Evolutionary conservation across 2,888 invertebrate species (phyloP).

Genomic region (Thalpophila matura): DNA sequence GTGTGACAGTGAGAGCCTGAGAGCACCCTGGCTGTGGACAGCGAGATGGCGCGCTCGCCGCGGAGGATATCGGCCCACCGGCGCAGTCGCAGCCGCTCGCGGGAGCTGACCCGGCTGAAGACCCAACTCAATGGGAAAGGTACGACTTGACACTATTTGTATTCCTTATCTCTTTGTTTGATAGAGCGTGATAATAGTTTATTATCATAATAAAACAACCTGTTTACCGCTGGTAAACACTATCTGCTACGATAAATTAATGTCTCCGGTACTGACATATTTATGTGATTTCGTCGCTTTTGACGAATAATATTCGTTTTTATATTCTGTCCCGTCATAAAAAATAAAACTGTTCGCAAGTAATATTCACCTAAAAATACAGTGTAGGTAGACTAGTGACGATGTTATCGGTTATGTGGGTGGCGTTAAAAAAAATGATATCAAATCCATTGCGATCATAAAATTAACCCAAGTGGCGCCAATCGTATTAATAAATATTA

Average conservation of each 20-base stretch:
- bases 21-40: slow-evolving; percentile 43
- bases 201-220: slow-evolving; percentile 52
- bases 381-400: background rate
- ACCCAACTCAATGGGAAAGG: slow-evolving; percentile 86
- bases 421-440: background rate
- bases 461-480: background rate
- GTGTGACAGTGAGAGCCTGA: slow-evolving; percentile 37
- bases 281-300: too few relatives aligned
- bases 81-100: slow-evolving; percentile 80
- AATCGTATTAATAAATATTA: background rate
- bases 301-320: too few relatives aligned
- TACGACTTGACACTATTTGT: slow-evolving; percentile 53
- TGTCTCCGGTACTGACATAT: slow-evolving; percentile 2
- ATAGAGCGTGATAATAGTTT: slow-evolving; percentile 44
- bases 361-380: background rate
- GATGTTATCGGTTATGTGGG: background rate
- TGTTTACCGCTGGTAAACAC: slow-evolving; percentile 31
- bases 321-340: too few relatives aligned
- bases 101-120: slow-evolving; percentile 80
- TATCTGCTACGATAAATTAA: slow-evolving; percentile 25
- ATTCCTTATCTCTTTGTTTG: slow-evolving; percentile 35
- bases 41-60: slow-evolving; percentile 84
- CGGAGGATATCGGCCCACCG: slow-evolving; percentile 81
- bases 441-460: background rate
- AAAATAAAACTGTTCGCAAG: too few relatives aligned